Percentiles rank a stretch among this genome's conserved stretches.
phyloP scores from a whole-genome alignment of 1,140 invertebrate genomes.

The Eriocheir sinensis region DNA sequence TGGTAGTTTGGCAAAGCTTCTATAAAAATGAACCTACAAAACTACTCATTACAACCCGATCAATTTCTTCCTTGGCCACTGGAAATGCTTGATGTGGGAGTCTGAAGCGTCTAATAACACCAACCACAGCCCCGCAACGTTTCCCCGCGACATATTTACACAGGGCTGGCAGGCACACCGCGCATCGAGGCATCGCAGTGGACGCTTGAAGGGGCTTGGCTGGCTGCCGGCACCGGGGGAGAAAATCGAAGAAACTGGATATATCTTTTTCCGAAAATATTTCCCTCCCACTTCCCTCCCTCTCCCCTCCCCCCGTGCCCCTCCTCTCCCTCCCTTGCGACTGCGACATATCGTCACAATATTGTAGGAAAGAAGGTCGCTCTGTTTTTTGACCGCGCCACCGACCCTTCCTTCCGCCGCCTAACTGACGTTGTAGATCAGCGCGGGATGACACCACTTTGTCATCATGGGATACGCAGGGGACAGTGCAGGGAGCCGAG shows the following conservation, averaged over 20 bases:
- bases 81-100: no score
- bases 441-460: not conserved
- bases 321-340: no score
- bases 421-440: not conserved
- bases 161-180: not conserved
- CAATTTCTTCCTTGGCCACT: no score
- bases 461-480: not conserved
- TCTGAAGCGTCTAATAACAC: no score
- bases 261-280: constrained; percentile 5
- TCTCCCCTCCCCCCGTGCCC: no score
- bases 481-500: no score
- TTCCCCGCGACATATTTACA: not conserved
- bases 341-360: constrained; percentile 23
- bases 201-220: not conserved
- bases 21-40: no score
- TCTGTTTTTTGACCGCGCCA: not conserved
- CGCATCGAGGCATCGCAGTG: not conserved
- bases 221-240: not conserved
- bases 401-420: not conserved
- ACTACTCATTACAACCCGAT: no score
- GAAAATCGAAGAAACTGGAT: not conserved
- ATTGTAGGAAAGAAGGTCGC: constrained; percentile 13
- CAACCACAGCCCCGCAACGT: no score
- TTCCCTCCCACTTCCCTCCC: no score
- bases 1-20: no score